Evolutionary conservation across 2,797 vertebrate genomes (phyloP).

Genomic region (Danio albolineatus): DNA sequence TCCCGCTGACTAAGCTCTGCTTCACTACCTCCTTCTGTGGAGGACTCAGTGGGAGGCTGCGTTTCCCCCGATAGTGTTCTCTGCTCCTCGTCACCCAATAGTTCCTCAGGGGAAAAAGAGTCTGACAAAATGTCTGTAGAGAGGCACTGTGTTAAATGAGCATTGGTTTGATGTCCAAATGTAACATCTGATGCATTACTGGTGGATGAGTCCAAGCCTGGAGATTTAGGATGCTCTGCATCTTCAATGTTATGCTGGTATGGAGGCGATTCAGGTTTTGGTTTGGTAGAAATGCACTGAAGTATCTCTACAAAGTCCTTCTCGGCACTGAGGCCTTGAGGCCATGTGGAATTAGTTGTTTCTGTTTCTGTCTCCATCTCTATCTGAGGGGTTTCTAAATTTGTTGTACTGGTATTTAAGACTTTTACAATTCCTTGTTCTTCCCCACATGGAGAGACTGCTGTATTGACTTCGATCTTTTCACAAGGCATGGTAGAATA

Average conservation of each 20-base stretch:
- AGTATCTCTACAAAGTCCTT: slow-evolving; percentile 6
- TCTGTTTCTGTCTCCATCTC: slow-evolving; percentile 49
- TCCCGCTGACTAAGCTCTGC: slow-evolving; percentile 76
- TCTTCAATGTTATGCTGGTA: slow-evolving; percentile 9
- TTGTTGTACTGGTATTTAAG: not conserved
- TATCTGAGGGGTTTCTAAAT: slow-evolving; percentile 32
- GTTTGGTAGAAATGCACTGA: slow-evolving; percentile 48
- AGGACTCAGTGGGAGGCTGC: slow-evolving; percentile 27
- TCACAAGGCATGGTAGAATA: slow-evolving; percentile 78
- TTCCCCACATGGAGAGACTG: slow-evolving; percentile 68
- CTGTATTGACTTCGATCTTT: slow-evolving; percentile 76
- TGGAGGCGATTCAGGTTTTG: slow-evolving; percentile 69
- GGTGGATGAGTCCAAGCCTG: slow-evolving; percentile 62
- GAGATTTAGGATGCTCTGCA: slow-evolving; percentile 21
- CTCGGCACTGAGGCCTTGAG: slow-evolving; percentile 3
- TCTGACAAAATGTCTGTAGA: slow-evolving; percentile 69
- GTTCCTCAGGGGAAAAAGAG: slow-evolving; percentile 62
- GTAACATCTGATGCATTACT: slow-evolving; percentile 46
- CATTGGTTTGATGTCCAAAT: slow-evolving; percentile 52
- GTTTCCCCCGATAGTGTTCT: slow-evolving; percentile 15
- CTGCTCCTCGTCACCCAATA: slow-evolving; percentile 45
- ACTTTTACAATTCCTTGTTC: slow-evolving; percentile 20
- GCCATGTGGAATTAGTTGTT: not conserved
- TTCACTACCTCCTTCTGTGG: slow-evolving; percentile 35
- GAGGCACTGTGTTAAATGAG: slow-evolving; percentile 66